Evolutionary conservation across 2,113 vertebrate species (phyloP).

Genomic region (Elachura formosa): DNA sequence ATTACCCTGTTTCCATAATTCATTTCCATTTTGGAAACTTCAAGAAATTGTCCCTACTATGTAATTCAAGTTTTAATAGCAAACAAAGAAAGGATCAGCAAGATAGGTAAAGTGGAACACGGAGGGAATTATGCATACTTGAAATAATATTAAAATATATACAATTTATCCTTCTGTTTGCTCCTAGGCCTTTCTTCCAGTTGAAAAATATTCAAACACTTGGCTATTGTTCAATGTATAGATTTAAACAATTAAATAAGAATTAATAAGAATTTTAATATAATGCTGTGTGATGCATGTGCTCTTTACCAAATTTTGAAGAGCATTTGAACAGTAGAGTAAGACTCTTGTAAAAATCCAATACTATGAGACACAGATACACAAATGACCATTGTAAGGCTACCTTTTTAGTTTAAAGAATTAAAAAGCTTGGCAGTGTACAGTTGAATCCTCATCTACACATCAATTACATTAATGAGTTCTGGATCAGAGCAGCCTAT

Average conservation of each 20-base stretch:
- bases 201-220: neutral
- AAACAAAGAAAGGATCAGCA: rapidly evolving
- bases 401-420: neutral
- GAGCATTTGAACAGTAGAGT: neutral
- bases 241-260: neutral
- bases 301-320: neutral
- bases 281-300: neutral
- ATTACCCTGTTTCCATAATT: neutral
- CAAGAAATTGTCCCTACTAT: neutral
- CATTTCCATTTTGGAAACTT: neutral
- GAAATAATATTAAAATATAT: neutral
- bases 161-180: neutral
- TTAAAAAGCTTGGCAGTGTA: neutral
- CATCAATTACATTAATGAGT: neutral
- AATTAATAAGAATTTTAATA: neutral
- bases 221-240: neutral
- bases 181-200: neutral
- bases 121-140: neutral
- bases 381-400: neutral
- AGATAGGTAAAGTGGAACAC: neutral
- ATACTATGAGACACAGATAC: neutral
- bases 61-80: neutral
- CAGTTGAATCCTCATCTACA: neutral
- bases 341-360: neutral
- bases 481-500: neutral